phyloP scores from a whole-genome alignment of 1,140 invertebrate species.

The Palaemon carinicauda region DNA sequence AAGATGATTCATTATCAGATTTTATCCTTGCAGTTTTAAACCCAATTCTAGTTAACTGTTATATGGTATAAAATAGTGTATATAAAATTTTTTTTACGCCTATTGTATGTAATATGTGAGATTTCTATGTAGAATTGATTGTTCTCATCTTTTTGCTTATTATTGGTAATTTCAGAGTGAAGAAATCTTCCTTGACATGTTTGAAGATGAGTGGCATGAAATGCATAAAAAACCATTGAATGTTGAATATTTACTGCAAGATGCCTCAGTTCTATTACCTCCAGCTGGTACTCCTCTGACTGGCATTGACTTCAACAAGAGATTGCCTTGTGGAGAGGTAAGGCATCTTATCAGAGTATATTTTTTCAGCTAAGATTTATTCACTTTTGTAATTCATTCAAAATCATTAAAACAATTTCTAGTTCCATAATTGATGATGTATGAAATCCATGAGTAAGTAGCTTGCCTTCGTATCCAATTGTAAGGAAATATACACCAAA shows the following conservation, averaged over 20 bases:
- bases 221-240: slow-evolving; percentile 82
- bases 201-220: slow-evolving; percentile 96
- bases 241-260: slow-evolving; percentile 93
- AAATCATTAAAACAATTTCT: no score
- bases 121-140: slow-evolving; percentile 13
- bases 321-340: slow-evolving; percentile 94
- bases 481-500: no score
- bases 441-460: no score
- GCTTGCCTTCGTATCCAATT: no score
- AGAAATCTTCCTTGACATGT: slow-evolving; percentile 98
- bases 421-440: no score
- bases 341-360: slow-evolving; percentile 12
- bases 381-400: no score
- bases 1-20: no score
- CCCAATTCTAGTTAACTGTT: no score
- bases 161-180: slow-evolving; percentile 74
- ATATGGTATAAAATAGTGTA: no score
- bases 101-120: no score
- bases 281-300: slow-evolving; percentile 97
- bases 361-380: background rate
- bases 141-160: slow-evolving; percentile 30
- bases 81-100: no score
- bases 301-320: slow-evolving; percentile 92
- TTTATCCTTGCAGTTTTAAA: no score
- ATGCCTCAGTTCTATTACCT: slow-evolving; percentile 93